Evolutionary conservation across 1,140 invertebrate genomes (phyloP).

Genomic region (Aphaenogaster floridana): DNA sequence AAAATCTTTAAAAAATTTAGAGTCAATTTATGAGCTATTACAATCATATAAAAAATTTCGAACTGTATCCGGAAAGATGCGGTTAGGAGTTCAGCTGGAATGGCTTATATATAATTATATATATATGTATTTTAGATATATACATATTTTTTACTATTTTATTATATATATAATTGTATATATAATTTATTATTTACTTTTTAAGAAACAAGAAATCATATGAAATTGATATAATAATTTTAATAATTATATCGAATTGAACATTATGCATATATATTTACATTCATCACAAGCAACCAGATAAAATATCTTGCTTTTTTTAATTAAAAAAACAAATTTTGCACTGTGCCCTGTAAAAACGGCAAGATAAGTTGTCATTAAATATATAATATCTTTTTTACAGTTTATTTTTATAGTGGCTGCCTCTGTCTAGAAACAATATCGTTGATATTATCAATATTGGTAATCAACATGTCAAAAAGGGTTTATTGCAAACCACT

Average conservation of each 20-base stretch:
- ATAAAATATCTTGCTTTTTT: background rate
- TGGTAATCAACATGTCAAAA: constrained; percentile 88
- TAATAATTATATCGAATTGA: background rate
- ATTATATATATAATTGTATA: too few species aligned
- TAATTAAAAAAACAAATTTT: background rate
- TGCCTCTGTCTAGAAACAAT: constrained; percentile 88
- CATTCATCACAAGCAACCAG: background rate
- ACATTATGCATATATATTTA: background rate
- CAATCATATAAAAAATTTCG: too few species aligned
- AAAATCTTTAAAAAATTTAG: too few species aligned
- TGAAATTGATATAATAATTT: background rate
- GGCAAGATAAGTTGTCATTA: background rate
- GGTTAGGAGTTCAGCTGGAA: too few species aligned
- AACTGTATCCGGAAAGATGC: too few species aligned
- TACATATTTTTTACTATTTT: too few species aligned
- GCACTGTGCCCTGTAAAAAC: background rate
- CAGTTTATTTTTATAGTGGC: constrained; percentile 88
- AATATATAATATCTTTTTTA: constrained; percentile 76
- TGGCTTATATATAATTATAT: too few species aligned
- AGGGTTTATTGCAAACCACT: constrained; percentile 85
- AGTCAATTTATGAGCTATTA: too few species aligned
- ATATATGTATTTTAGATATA: too few species aligned
- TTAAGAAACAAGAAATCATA: background rate
- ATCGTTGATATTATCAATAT: constrained; percentile 89
- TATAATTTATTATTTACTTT: background rate